Conservation (phyloP, 2,113 vertebrate species). For the Orthonyx spaldingii region DNA sequence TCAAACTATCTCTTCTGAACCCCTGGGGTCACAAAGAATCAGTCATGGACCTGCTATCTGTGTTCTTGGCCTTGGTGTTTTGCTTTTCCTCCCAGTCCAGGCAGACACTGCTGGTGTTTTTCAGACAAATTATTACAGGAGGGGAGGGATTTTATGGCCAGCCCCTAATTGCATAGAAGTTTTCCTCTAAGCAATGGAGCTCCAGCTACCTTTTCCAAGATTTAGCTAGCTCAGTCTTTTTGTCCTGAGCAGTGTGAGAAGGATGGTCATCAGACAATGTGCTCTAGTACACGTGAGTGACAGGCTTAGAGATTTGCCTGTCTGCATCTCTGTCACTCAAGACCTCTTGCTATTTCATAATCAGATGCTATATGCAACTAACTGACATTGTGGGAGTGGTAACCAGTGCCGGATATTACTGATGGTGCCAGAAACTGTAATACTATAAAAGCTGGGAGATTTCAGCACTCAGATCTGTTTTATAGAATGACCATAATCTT, state of each 20-base stretch:
- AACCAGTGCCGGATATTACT: not conserved
- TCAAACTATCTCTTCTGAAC: not conserved
- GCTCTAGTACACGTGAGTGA: not conserved
- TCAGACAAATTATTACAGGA: not conserved
- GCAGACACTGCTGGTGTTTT: not conserved
- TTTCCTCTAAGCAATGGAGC: not conserved
- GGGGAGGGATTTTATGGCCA: not conserved
- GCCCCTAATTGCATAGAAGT: not conserved
- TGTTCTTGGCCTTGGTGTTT: not conserved
- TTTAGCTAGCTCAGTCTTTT: not conserved
- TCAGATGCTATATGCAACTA: not conserved
- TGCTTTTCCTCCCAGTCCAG: not conserved
- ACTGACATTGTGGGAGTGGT: not conserved
- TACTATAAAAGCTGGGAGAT: not conserved
- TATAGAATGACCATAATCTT: not conserved
- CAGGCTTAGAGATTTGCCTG: not conserved
- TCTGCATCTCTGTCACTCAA: not conserved
- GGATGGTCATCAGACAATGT: not conserved
- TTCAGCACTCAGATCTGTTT: not conserved
- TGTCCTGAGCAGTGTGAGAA: not conserved
- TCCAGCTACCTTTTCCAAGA: not conserved
- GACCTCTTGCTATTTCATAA: not conserved
- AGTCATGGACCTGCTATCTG: not conserved
- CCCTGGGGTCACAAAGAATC: not conserved
- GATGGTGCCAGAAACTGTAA: not conserved